Conservation (phyloP, 2,113 vertebrate genomes). For the Columba janthina region DNA sequence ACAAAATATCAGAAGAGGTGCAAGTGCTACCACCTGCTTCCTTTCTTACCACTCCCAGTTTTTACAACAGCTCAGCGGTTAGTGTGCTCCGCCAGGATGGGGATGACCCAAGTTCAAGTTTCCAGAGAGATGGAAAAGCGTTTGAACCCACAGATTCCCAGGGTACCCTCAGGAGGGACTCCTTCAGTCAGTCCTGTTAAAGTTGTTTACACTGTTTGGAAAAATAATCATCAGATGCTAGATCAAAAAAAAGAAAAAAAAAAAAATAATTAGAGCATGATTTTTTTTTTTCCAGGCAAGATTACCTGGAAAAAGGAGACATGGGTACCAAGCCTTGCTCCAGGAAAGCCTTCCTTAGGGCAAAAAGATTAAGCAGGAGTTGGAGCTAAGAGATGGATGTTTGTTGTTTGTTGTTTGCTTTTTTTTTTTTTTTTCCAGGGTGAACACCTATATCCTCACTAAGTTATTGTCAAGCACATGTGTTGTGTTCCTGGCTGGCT, state of each 20-base stretch:
- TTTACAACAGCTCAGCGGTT: conserved; percentile 50
- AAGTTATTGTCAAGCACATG: not conserved
- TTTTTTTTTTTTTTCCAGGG: not conserved
- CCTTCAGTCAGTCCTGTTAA: not conserved
- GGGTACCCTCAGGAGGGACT: not conserved
- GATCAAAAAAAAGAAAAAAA: not conserved
- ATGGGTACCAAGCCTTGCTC: not conserved
- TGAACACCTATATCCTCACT: not conserved
- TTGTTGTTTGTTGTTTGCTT: too few species aligned
- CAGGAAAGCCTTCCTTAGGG: not conserved
- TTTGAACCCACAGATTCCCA: not conserved
- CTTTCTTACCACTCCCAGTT: conserved; percentile 41
- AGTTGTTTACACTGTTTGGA: not conserved
- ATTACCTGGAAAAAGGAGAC: not conserved
- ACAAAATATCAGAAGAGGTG: conserved; percentile 71
- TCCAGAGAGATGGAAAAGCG: not conserved
- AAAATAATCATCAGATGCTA: not conserved
- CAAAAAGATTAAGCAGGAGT: not conserved
- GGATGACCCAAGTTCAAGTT: conserved; percentile 1
- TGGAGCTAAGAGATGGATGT: not conserved
- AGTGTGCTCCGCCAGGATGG: not conserved
- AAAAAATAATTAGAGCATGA: not conserved
- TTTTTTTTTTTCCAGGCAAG: not conserved
- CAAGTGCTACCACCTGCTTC: conserved; percentile 70
- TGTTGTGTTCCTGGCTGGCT: not conserved